Percentiles rank a stretch among this genome's conserved stretches.
phyloP scores from a whole-genome alignment of 2,113 vertebrate species.

The Hypanus sabinus region DNA sequence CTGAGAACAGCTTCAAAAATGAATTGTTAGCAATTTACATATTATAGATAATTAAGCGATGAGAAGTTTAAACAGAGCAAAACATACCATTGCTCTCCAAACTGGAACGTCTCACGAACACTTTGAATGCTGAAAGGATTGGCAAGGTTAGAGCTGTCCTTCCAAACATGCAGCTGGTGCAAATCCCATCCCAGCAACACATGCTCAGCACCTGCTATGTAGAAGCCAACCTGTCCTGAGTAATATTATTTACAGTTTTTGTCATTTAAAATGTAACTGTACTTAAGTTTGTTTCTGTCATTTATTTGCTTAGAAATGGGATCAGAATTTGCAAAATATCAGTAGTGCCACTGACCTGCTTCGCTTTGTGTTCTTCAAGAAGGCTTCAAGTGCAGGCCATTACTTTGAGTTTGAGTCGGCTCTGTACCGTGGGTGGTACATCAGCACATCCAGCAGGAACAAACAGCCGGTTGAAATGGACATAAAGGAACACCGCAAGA shows the following conservation, averaged over 20 bases:
- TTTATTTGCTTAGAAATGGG: neutral
- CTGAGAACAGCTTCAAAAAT: neutral
- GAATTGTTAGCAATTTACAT: neutral
- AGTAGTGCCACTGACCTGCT: neutral
- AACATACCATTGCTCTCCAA: neutral
- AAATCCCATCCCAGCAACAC: too few species aligned
- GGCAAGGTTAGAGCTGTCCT: neutral
- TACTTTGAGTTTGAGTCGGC: constrained; percentile 15
- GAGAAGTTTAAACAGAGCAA: neutral
- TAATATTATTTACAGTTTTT: neutral
- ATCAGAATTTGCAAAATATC: neutral
- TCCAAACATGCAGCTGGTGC: neutral
- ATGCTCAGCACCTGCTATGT: too few species aligned
- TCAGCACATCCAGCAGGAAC: neutral
- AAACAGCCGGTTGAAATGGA: neutral
- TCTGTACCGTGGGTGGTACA: neutral
- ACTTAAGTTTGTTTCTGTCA: neutral
- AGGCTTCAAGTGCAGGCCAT: neutral
- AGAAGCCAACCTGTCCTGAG: neutral
- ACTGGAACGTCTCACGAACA: neutral
- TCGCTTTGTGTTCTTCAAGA: constrained; percentile 15
- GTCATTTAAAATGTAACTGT: neutral
- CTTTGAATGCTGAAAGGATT: neutral
- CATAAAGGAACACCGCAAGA: neutral
- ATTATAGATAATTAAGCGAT: neutral